Evolutionary conservation across 2,113 vertebrate genomes (phyloP).

Genomic region (Plestiodon gilberti): DNA sequence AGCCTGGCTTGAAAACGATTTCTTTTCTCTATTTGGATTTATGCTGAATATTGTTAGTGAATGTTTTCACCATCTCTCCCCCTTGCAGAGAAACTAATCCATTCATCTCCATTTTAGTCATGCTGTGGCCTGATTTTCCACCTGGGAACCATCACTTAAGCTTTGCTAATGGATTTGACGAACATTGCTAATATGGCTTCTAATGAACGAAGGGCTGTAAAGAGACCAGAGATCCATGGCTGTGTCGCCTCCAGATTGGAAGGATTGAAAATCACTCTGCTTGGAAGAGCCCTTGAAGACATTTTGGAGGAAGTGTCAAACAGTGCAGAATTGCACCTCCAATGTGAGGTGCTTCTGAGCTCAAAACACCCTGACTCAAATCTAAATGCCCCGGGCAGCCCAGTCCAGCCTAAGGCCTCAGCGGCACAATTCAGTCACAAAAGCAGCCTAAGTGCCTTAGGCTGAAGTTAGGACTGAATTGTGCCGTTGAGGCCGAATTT

Average conservation of each 20-base stretch:
- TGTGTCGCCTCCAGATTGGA: not conserved
- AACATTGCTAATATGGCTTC: not conserved
- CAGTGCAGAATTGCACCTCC: not conserved
- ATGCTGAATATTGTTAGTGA: not conserved
- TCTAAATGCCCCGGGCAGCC: not conserved
- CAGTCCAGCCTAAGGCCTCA: too few species aligned
- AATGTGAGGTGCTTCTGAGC: not conserved
- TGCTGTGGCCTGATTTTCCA: constrained; percentile 28
- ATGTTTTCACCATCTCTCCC: not conserved
- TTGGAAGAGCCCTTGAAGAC: constrained; percentile 4
- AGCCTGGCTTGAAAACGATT: not conserved
- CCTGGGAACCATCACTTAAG: not conserved
- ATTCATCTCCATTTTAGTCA: not conserved
- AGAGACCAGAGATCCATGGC: not conserved
- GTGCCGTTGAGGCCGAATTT: too few species aligned
- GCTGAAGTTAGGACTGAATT: too few species aligned
- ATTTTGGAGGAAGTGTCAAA: not conserved
- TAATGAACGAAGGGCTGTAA: not conserved
- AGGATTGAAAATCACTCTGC: not conserved
- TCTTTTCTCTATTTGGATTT: not conserved
- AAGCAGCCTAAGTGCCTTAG: too few species aligned
- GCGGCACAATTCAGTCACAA: too few species aligned
- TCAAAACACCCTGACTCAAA: not conserved
- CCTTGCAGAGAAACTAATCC: not conserved
- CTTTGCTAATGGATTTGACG: not conserved